Conservation (phyloP, 2,888 invertebrate genomes). For the Heteromurus nitidus region DNA sequence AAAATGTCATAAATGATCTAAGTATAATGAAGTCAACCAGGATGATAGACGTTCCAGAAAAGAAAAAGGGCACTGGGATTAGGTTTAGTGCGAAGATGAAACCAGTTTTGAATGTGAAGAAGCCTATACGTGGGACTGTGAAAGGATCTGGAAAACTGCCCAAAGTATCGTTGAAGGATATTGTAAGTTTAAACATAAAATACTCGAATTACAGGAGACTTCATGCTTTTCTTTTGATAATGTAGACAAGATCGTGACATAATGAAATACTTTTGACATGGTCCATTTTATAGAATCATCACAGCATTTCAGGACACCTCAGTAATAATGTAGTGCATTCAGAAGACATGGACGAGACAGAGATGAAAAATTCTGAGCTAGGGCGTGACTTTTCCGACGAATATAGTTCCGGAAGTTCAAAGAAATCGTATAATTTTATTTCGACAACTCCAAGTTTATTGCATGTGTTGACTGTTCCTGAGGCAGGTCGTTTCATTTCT, state of each 20-base stretch:
- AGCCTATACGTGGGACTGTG: not conserved
- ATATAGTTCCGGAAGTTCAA: not conserved
- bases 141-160: not conserved
- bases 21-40: slow-evolving; percentile 2
- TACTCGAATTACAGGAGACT: not conserved
- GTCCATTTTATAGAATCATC: not conserved
- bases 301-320: slow-evolving; percentile 23
- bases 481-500: not conserved
- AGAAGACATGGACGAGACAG: not conserved
- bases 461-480: slow-evolving; percentile 29
- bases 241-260: no score
- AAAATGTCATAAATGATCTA: not conserved
- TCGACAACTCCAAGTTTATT: slow-evolving; percentile 33
- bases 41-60: slow-evolving; percentile 7
- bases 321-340: slow-evolving; percentile 24
- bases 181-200: not conserved
- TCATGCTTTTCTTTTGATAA: not conserved
- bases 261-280: not conserved
- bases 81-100: slow-evolving; percentile 34
- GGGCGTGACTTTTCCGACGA: not conserved
- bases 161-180: not conserved
- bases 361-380: not conserved
- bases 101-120: slow-evolving; percentile 31
- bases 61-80: slow-evolving; percentile 27
- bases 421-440: not conserved